A percentile compares a stretch with the other conserved stretches of the same genome.
phyloP scores from a whole-genome alignment of 2,113 vertebrate genomes.

The Rhynchomys soricoides region DNA sequence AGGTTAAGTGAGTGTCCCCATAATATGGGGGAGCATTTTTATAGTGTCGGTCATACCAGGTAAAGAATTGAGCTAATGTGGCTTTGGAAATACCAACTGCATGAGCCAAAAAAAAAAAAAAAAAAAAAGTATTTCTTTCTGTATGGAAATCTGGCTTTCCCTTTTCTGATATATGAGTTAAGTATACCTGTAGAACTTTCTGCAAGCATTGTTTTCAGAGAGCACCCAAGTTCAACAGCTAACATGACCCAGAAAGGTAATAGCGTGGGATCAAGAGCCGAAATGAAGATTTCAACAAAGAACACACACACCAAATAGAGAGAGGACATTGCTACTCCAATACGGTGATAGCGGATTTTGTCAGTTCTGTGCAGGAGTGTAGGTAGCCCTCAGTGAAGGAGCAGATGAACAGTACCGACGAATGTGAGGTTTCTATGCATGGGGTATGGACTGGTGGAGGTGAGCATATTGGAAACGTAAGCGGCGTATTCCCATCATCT shows the following conservation, averaged over 20 bases:
- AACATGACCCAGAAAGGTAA: background rate
- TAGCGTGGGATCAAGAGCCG: background rate
- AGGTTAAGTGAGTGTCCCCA: constrained; percentile 12
- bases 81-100: background rate
- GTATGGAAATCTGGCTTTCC: background rate
- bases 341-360: background rate
- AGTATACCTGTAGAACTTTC: background rate
- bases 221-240: background rate
- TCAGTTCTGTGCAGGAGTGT: background rate
- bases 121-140: background rate
- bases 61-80: background rate
- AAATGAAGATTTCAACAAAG: background rate
- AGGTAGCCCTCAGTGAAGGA: background rate
- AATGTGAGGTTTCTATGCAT: background rate
- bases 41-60: background rate
- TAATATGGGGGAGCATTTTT: constrained; percentile 4
- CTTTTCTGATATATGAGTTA: background rate
- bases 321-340: background rate
- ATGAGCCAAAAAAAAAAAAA: background rate
- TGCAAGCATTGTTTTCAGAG: background rate
- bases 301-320: background rate
- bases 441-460: background rate
- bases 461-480: background rate
- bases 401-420: background rate
- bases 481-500: accelerated